Conservation (phyloP, 2,113 vertebrate species). For the Aspidoscelis tigris region DNA sequence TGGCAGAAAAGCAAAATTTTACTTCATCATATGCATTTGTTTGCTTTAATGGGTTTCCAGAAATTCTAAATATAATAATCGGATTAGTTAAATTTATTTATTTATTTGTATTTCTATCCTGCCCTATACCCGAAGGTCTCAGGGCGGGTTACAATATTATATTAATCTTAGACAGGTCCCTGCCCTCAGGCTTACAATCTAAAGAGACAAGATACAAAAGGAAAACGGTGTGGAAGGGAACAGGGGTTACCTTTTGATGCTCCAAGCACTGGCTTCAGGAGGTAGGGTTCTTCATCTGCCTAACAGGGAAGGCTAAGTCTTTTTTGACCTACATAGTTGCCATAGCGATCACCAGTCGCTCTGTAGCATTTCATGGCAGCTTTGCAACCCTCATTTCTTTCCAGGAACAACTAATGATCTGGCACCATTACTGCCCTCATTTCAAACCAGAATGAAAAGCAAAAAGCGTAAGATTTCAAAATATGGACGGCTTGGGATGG, state of each 20-base stretch:
- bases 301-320: background rate
- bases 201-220: too few relatives aligned
- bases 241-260: background rate
- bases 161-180: too few relatives aligned
- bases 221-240: too few relatives aligned
- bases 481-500: background rate
- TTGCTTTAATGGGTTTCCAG: background rate
- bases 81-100: background rate
- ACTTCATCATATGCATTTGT: background rate
- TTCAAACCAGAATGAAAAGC: background rate
- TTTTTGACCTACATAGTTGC: background rate
- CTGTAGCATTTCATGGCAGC: background rate
- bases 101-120: too few relatives aligned
- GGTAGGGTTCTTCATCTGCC: background rate
- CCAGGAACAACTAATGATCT: slow-evolving; percentile 10
- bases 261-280: background rate
- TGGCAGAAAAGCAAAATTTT: background rate
- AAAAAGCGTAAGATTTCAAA: background rate
- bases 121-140: too few relatives aligned
- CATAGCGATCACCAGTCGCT: slow-evolving; percentile 4
- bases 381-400: slow-evolving; percentile 11
- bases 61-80: background rate
- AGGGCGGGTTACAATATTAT: too few relatives aligned
- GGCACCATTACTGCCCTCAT: background rate
- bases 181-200: too few relatives aligned